Conservation (phyloP, 2,888 invertebrate species). For the Zootermopsis nevadensis region DNA sequence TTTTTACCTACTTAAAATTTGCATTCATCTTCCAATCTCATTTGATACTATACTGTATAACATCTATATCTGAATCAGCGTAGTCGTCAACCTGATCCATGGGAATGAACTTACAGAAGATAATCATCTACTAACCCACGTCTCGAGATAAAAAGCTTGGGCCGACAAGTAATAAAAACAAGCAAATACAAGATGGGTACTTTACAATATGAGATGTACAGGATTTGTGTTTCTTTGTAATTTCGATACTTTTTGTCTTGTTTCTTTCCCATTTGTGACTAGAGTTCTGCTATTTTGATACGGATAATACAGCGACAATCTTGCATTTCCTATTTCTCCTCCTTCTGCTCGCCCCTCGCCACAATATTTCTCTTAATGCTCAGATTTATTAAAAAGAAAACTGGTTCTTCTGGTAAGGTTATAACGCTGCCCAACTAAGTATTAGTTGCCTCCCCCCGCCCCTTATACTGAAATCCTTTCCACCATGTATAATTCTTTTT, state of each 20-base stretch:
- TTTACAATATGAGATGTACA: background rate
- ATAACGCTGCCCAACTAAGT: background rate
- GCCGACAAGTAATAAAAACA: no score
- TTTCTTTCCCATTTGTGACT: background rate
- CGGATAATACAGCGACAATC: constrained; percentile 23
- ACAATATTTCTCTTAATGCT: constrained; percentile 29
- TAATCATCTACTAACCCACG: no score
- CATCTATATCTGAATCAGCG: no score
- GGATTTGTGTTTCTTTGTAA: background rate
- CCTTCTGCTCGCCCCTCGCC: background rate
- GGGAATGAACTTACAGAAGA: background rate
- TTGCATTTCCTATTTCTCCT: background rate
- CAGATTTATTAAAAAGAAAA: constrained; percentile 46
- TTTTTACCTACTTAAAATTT: no score
- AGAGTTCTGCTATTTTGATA: constrained; percentile 20
- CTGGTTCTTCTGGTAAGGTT: background rate
- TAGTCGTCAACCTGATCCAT: no score
- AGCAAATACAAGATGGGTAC: no score
- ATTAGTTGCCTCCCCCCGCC: background rate
- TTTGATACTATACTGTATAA: no score
- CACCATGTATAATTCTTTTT: constrained; percentile 5
- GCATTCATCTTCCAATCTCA: no score
- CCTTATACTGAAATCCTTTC: background rate
- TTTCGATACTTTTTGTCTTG: background rate
- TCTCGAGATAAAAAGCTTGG: no score